Evolutionary conservation across 2,797 vertebrate species (phyloP), one percentile per base, ranked within the genome.

Genomic region (Phyllotis vaccarum): DNA sequence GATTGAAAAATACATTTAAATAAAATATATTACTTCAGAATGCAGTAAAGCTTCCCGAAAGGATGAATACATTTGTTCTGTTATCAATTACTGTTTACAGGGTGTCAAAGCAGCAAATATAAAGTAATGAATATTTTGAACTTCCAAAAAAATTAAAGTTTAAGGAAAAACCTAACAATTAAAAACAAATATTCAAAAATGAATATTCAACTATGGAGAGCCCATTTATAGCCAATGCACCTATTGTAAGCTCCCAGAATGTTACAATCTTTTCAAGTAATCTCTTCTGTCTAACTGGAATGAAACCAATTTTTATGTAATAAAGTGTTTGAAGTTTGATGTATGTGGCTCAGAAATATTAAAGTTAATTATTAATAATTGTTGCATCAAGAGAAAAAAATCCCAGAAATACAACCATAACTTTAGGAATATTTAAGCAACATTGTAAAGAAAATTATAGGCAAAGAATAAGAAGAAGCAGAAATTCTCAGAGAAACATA

Each of bases 1-100:
- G 92, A 27, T n/a, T 24, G 88, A 19, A 93, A 89, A 80, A 64
- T 16, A 34, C 81, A 16, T 87, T 91, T 66, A 91, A 93, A 89
- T 95, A 87, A 85, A 91, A 87, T n/a, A 10, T 56, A 74, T 4
- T 78, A 19, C 16, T 37, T 52, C n/a, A 11, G 8, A 90, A 80
- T 21, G 19, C 40, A 76, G 17, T 80, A 95, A 34, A 74, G 60
- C 49, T 64, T 87, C 21, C 66, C 31, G 43, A 17, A 52, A 64
- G 81, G 60, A 58, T 78, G 11, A 80, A 80, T 78, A 21, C 0
- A 81, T 81, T 85, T 17, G 24, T 60, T 89, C 56, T 9, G 40
- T 78, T 68, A 70, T 79, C 29, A 56, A 58, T 72, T 83, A 78
- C 68, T 22, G 58, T 62, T 78, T 93, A 74, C 46, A 0, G 3